Conservation (phyloP, 1,140 invertebrate genomes). For the Neodiprion lecontei region DNA sequence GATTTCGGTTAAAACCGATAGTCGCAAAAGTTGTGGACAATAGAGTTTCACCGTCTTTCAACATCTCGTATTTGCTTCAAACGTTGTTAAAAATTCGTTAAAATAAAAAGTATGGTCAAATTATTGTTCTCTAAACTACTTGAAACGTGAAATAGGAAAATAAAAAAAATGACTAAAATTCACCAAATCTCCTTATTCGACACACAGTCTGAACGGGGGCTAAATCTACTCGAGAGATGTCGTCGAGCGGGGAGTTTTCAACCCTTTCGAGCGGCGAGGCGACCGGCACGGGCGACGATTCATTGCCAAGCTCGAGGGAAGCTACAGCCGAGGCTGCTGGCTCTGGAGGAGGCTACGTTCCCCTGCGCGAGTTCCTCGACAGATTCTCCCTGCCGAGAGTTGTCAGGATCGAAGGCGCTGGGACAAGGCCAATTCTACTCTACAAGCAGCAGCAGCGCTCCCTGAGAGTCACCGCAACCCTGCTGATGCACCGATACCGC, state of each 20-base stretch:
- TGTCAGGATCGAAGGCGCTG: conserved; percentile 51
- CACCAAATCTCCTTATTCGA: neutral
- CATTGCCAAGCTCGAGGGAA: conserved; percentile 51
- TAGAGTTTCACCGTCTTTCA: too few relatives aligned
- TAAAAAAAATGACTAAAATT: too few relatives aligned
- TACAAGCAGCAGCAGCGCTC: conserved; percentile 53
- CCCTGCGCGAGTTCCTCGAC: conserved; percentile 51
- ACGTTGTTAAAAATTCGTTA: too few relatives aligned
- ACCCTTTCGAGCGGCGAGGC: conserved; percentile 55
- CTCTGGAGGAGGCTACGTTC: conserved; percentile 48
- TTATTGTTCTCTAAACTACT: too few relatives aligned
- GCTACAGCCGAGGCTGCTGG: conserved; percentile 48
- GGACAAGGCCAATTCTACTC: conserved; percentile 52
- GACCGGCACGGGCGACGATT: conserved; percentile 53
- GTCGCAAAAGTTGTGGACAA: too few relatives aligned
- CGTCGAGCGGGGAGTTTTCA: conserved; percentile 55
- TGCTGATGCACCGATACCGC: conserved; percentile 51
- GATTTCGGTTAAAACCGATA: too few relatives aligned
- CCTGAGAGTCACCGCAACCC: conserved; percentile 46
- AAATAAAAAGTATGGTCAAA: too few relatives aligned
- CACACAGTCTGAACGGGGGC: neutral
- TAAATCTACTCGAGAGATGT: conserved; percentile 34
- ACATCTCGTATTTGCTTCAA: too few relatives aligned
- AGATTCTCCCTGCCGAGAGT: conserved; percentile 54
- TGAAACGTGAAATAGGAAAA: too few relatives aligned